These are phyloP conservation scores for Oryzias dopingdopingensis DNA, from an alignment of 2,797 vertebrate genomes.

Conservation along the genomic window DNA sequence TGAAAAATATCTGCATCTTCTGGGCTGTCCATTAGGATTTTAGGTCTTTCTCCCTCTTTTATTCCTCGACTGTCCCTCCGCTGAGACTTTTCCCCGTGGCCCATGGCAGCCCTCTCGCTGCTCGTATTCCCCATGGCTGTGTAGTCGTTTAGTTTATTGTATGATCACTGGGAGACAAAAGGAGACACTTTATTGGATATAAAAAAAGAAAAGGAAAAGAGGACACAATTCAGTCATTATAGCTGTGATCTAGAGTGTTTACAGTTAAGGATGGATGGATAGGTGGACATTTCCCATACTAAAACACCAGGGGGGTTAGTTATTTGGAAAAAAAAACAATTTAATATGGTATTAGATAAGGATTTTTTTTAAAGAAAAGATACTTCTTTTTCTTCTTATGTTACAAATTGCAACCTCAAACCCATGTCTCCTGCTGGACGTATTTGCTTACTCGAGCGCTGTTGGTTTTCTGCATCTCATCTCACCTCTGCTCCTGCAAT, in stretches of 20 bases:
- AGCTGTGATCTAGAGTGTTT: conserved; percentile 17
- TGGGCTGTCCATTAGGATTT: conserved; percentile 97
- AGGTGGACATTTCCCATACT: no score
- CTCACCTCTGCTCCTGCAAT: not conserved
- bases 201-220: conserved; percentile 6
- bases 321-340: no score
- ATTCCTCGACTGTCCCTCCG: conserved; percentile 86
- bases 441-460: not conserved
- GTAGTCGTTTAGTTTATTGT: conserved; percentile 13
- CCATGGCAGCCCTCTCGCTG: conserved; percentile 89
- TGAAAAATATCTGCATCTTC: conserved; percentile 95
- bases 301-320: no score
- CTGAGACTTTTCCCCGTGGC: conserved; percentile 86
- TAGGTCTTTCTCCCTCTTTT: conserved; percentile 91
- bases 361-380: no score
- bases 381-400: no score
- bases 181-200: conserved; percentile 6
- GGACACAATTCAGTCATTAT: not conserved
- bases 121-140: conserved; percentile 93
- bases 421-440: not conserved
- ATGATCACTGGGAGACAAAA: conserved; percentile 44
- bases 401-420: not conserved
- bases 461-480: not conserved
- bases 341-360: no score
- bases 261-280: not conserved